Conservation (phyloP, 2,797 vertebrate genomes). For the Cossypha polioptera region DNA sequence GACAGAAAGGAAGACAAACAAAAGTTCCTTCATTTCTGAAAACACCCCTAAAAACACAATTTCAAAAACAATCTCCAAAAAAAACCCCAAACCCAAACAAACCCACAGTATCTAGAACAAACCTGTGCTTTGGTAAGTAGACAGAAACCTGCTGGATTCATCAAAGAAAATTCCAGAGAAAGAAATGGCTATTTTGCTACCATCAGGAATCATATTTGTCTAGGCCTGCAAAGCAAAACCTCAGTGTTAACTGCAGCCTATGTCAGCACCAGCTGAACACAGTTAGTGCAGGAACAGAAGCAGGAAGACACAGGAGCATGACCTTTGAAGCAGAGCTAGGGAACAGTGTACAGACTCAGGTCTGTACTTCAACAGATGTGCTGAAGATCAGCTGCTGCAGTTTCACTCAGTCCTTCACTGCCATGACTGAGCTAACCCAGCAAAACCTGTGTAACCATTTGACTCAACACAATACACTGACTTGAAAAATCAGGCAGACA, state of each 20-base stretch:
- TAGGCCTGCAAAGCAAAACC: background rate
- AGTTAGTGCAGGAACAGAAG: background rate
- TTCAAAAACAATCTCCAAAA: background rate
- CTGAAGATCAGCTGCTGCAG: background rate
- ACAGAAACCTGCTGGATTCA: background rate
- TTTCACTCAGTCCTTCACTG: background rate
- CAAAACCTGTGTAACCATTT: background rate
- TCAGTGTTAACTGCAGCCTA: background rate
- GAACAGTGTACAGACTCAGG: rapidly evolving
- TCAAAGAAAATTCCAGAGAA: background rate
- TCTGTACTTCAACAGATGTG: background rate
- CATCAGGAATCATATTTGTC: background rate
- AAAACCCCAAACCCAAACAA: background rate
- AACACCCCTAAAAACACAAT: background rate
- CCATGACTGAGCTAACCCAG: background rate
- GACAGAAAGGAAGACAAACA: background rate
- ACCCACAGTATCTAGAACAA: background rate
- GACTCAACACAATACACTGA: background rate
- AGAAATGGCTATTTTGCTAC: background rate
- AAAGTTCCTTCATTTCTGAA: background rate
- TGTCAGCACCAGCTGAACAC: background rate
- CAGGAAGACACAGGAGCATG: background rate
- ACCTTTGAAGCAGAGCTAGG: background rate
- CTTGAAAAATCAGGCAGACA: background rate
- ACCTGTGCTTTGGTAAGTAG: background rate